Evolutionary conservation across 1,140 invertebrate species (phyloP), one percentile per base, ranked within the genome.

Genomic region (Zaprionus lachaisei): DNA sequence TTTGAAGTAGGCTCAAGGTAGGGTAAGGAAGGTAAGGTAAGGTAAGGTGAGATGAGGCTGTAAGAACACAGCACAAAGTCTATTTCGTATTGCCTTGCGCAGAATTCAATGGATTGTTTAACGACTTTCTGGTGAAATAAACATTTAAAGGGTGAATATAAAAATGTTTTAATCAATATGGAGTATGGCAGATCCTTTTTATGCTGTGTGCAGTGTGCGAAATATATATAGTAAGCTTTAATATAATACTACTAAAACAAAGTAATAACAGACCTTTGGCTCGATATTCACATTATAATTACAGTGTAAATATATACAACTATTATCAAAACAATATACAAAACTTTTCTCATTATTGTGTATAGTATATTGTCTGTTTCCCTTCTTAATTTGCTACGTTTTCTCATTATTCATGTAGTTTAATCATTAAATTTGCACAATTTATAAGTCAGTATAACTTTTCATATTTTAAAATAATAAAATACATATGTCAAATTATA

Each of bases 21-120:
- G 14, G 31, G 26, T 41, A 11, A 11, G 26, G 17, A 47, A 17
- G 41, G n/a, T 47, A 28, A 28, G 51, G 31, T 28, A 22, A 7
- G 47, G n/a, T 41, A 14, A 15, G 17, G 41, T 17, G 5, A 44
- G 17, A 34, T 14, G 7, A 58, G 6, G 38, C 17, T 44, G 26
- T 26, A 2, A 12, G 3, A 49, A 47, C 44, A 17, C 17, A 22
- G 47, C 24, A 51, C 20, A 22, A 51, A 51, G 47, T 51, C 22
- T 24, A 51, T 12, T 14, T 24, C 17, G 22, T 51, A 24, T 51
- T 51, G 47, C 7, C 15, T 20, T 24, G 47, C 20, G 47, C 47
- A 51, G 24, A 51, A 51, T 22, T 51, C 11, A 51, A 51, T 20
- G 24, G 47, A 51, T 51, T 51, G 22, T 51, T 51, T 5, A 51